Evolutionary conservation across 2,888 invertebrate species (phyloP).

Genomic region (Mesoligia furuncula): DNA sequence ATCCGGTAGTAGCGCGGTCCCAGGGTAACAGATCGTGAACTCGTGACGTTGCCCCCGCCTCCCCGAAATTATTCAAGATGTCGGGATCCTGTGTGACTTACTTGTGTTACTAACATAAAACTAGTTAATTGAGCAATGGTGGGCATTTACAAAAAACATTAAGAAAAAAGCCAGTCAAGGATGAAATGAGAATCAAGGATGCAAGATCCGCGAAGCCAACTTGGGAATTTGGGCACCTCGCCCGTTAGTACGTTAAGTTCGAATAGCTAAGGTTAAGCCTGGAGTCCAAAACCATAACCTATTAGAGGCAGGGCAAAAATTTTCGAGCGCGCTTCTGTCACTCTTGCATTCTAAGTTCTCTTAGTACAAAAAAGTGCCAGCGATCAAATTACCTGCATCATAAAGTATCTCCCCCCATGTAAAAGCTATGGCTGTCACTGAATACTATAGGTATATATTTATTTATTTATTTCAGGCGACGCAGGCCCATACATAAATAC

Average conservation of each 20-base stretch:
- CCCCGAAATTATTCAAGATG: not conserved
- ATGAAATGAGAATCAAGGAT: not conserved
- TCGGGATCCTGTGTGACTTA: not conserved
- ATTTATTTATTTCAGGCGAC: no score
- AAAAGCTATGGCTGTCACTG: not conserved
- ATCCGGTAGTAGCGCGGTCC: not conserved
- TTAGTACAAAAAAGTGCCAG: not conserved
- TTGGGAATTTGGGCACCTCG: not conserved
- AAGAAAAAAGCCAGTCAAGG: no score
- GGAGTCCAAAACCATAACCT: not conserved
- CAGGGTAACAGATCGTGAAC: not conserved
- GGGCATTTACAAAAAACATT: not conserved
- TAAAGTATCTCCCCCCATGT: not conserved
- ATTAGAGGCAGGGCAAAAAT: not conserved
- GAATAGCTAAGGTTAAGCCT: not conserved
- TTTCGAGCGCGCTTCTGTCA: not conserved
- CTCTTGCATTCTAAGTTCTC: not conserved
- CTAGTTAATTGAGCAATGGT: not conserved
- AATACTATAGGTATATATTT: not conserved
- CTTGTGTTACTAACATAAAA: not conserved
- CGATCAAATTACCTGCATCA: not conserved
- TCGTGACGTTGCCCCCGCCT: no score
- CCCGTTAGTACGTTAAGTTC: not conserved
- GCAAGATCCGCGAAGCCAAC: not conserved
- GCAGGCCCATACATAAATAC: no score